Conservation (phyloP, 2,888 invertebrate species). For the Drosophila eohydei region DNA sequence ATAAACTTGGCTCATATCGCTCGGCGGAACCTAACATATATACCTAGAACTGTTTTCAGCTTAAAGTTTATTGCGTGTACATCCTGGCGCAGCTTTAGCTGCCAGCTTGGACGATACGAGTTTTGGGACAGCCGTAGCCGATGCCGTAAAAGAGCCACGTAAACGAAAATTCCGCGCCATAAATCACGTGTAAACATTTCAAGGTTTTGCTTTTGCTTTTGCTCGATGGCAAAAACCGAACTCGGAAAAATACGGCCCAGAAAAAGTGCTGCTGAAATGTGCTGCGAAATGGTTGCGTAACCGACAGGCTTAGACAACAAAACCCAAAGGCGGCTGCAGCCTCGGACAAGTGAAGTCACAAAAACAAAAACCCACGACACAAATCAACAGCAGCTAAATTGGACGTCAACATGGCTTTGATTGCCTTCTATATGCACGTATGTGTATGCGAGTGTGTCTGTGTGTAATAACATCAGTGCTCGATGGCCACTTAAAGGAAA, state of each 20-base stretch:
- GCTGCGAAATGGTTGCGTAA: constrained; percentile 62
- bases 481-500: constrained; percentile 38
- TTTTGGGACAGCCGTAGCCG: constrained; percentile 2
- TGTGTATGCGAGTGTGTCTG: constrained; percentile 12
- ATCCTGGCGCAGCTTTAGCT: constrained; percentile 10
- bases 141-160: constrained; percentile 42
- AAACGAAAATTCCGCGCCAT: constrained; percentile 73
- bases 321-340: constrained; percentile 31
- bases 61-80: constrained; percentile 16
- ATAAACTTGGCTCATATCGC: background rate
- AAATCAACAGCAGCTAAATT: constrained; percentile 74
- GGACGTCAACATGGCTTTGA: constrained; percentile 76
- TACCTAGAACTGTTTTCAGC: constrained; percentile 9
- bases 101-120: constrained; percentile 1
- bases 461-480: constrained; percentile 28
- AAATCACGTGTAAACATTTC: constrained; percentile 70
- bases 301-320: constrained; percentile 45
- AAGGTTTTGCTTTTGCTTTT: constrained; percentile 26
- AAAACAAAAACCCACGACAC: constrained; percentile 50
- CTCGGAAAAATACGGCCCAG: constrained; percentile 20
- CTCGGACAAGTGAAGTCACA: constrained; percentile 29
- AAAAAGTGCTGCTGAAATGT: constrained; percentile 19
- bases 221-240: constrained; percentile 33
- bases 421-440: constrained; percentile 48
- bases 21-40: background rate